A percentile compares a stretch with the other conserved stretches of the same genome.
These are phyloP conservation scores for Acanthosepion pharaonis DNA, from an alignment of 2,888 invertebrate species.

Conservation along the genomic window DNA sequence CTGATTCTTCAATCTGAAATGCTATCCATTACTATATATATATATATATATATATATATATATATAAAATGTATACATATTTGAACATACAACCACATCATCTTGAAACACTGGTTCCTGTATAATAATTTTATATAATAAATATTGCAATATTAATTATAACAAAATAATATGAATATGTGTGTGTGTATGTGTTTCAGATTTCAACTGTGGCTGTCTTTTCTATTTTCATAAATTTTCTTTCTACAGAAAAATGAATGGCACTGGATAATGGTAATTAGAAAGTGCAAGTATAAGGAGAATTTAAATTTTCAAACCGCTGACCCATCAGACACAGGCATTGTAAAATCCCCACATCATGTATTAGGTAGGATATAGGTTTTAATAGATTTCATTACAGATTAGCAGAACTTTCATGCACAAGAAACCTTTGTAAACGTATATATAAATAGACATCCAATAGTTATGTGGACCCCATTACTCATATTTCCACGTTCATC, in stretches of 20 bases:
- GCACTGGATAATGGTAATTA: not conserved
- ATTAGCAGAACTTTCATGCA: not conserved
- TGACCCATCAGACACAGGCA: not conserved
- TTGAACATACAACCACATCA: too few species aligned
- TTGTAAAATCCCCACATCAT: not conserved
- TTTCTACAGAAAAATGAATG: not conserved
- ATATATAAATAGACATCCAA: constrained; percentile 22
- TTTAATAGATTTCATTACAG: constrained; percentile 33
- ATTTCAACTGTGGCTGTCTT: not conserved
- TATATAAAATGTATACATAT: too few species aligned
- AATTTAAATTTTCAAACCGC: not conserved
- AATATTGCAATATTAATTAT: too few species aligned
- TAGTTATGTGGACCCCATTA: not conserved
- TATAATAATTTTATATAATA: too few species aligned
- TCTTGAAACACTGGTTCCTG: too few species aligned
- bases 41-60: too few species aligned
- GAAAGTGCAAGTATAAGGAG: not conserved
- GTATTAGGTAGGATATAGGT: not conserved
- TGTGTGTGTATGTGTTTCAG: not conserved
- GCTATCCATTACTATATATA: too few species aligned
- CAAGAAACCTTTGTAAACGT: constrained; percentile 33
- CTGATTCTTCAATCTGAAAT: too few species aligned
- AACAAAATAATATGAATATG: not conserved
- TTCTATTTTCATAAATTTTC: not conserved
- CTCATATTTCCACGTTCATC: not conserved